These are phyloP conservation scores for Tachyglossus aculeatus DNA, from an alignment of 2,797 vertebrate genomes.

Conservation along the genomic window DNA sequence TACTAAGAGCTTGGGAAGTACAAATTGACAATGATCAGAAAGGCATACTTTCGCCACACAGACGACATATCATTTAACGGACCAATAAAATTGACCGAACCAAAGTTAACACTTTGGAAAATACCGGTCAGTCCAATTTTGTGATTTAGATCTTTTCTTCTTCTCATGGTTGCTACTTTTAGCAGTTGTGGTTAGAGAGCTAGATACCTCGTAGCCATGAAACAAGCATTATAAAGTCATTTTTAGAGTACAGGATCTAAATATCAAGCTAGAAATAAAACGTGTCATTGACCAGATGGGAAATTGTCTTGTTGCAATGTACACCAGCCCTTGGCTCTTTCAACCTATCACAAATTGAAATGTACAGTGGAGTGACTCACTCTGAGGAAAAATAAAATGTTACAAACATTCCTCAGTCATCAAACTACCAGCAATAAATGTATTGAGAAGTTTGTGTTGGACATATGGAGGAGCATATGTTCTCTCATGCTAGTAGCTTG, in stretches of 20 bases:
- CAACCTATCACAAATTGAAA: conserved; percentile 74
- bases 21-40: too few relatives aligned
- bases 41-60: too few relatives aligned
- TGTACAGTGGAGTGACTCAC: conserved; percentile 78
- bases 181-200: conserved; percentile 19
- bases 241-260: conserved; percentile 49
- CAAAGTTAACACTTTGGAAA: too few relatives aligned
- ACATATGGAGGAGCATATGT: conserved; percentile 83
- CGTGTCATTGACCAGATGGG: conserved; percentile 71
- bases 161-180: too few relatives aligned
- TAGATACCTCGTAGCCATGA: conserved; percentile 23
- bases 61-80: too few relatives aligned
- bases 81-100: too few relatives aligned
- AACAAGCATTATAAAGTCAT: conserved; percentile 49
- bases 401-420: conserved; percentile 77
- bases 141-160: too few relatives aligned
- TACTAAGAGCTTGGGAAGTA: too few relatives aligned
- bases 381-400: conserved; percentile 76
- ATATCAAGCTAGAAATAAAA: conserved; percentile 69
- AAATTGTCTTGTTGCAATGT: conserved; percentile 71
- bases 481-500: conserved; percentile 70
- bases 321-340: conserved; percentile 72
- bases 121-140: too few relatives aligned
- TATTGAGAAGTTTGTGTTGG: conserved; percentile 68
- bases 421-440: conserved; percentile 72